Evolutionary conservation across 2,797 vertebrate species (phyloP).

Genomic region (Enteromius argenteus): DNA sequence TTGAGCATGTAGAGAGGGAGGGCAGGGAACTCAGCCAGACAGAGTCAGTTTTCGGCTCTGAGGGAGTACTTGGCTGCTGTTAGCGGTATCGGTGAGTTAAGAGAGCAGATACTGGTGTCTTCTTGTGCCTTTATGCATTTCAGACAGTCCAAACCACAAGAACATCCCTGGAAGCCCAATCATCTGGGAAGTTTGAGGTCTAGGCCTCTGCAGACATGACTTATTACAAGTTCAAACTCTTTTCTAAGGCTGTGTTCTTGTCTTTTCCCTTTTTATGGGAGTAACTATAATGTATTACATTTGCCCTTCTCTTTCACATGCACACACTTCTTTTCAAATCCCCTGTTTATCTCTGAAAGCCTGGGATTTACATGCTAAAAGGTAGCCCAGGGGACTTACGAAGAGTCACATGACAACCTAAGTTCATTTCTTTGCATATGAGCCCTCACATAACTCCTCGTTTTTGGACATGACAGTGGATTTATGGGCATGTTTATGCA

Average conservation of each 20-base stretch:
- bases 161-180: constrained; percentile 52
- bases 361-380: constrained; percentile 57
- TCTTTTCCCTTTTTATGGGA: constrained; percentile 16
- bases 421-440: constrained; percentile 21
- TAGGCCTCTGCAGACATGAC: constrained; percentile 38
- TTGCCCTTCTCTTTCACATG: constrained; percentile 10
- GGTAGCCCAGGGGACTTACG: constrained; percentile 40
- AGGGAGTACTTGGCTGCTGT: constrained; percentile 49
- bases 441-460: constrained; percentile 38
- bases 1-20: constrained; percentile 32
- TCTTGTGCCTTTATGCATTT: constrained; percentile 55
- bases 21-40: constrained; percentile 55
- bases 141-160: constrained; percentile 49
- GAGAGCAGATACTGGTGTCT: constrained; percentile 55
- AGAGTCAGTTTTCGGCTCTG: constrained; percentile 59
- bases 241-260: neutral
- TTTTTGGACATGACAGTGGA: constrained; percentile 56
- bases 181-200: constrained; percentile 48
- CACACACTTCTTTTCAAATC: constrained; percentile 42
- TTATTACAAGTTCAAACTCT: constrained; percentile 40
- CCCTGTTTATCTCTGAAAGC: constrained; percentile 44
- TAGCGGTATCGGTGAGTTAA: constrained; percentile 54
- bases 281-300: neutral
- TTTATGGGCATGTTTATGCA: constrained; percentile 60
- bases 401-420: constrained; percentile 36